Percentiles rank a stretch among this genome's conserved stretches.
These are phyloP conservation scores for Anabacerthia variegaticeps DNA, from an alignment of 2,797 vertebrate genomes.

Conservation along the genomic window DNA sequence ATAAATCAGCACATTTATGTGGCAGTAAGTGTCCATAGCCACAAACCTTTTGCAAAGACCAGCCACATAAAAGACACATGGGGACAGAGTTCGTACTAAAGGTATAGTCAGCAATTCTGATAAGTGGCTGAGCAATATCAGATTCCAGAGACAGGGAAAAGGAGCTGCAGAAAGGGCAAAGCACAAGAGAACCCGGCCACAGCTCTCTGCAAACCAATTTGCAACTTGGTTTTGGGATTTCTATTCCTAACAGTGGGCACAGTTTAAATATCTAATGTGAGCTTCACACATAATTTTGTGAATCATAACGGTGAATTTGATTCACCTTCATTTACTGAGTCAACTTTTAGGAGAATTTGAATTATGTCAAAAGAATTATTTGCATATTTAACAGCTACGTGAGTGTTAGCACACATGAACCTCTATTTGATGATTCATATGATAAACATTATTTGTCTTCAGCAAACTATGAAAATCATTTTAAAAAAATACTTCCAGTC, in stretches of 20 bases:
- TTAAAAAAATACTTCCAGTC: background rate
- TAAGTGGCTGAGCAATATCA: background rate
- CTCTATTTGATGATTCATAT: background rate
- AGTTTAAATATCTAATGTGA: background rate
- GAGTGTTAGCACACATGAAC: background rate
- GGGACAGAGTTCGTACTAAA: background rate
- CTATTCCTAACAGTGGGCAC: background rate
- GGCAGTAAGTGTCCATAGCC: background rate
- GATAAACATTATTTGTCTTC: background rate
- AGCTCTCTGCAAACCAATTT: background rate
- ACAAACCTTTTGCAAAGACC: background rate
- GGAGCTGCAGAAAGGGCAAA: background rate
- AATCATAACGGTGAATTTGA: background rate
- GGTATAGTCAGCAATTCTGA: background rate
- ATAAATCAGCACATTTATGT: fast-evolving
- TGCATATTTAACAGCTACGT: background rate
- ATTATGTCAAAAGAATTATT: background rate
- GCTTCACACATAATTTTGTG: background rate
- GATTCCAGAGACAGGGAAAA: fast-evolving
- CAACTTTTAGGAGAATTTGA: background rate
- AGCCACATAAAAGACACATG: background rate
- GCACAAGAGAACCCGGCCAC: background rate
- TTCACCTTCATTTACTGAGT: background rate
- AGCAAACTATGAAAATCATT: background rate
- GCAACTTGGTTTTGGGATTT: background rate